phyloP scores from a whole-genome alignment of 2,888 invertebrate genomes.

The Drosophila buzzatii region DNA sequence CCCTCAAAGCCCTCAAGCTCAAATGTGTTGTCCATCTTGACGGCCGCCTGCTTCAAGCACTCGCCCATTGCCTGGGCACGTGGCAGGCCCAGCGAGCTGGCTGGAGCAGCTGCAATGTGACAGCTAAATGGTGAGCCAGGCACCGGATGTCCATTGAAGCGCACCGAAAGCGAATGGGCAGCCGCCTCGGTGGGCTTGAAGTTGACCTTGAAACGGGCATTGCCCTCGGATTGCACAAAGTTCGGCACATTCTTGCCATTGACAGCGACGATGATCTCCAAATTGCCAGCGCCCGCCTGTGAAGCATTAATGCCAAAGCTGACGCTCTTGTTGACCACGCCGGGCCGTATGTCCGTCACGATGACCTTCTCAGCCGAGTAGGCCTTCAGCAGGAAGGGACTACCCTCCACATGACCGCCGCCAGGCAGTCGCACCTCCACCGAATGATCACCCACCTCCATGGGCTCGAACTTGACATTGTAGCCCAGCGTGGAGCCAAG shows the following conservation, averaged over 20 bases:
- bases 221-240: slow-evolving; percentile 98
- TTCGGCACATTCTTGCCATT: slow-evolving; percentile 98
- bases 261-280: slow-evolving; percentile 98
- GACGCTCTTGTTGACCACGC: slow-evolving; percentile 95
- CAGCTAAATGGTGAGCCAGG: slow-evolving; percentile 98
- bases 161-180: slow-evolving; percentile 95
- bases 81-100: slow-evolving; percentile 86
- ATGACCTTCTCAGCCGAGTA: slow-evolving; percentile 98
- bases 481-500: slow-evolving; percentile 84
- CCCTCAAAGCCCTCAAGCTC: slow-evolving; percentile 87
- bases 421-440: slow-evolving; percentile 90
- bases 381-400: slow-evolving; percentile 97
- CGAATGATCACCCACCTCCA: slow-evolving; percentile 97
- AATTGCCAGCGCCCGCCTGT: slow-evolving; percentile 96
- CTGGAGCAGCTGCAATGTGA: slow-evolving; percentile 88
- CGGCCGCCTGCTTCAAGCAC: slow-evolving; percentile 84
- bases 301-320: slow-evolving; percentile 96
- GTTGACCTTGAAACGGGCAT: slow-evolving; percentile 96
- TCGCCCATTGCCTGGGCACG: slow-evolving; percentile 86
- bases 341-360: slow-evolving; percentile 96
- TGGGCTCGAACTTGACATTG: slow-evolving; percentile 91
- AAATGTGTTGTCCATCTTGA: slow-evolving; percentile 86
- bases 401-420: slow-evolving; percentile 95
- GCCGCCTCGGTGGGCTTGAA: slow-evolving; percentile 98
- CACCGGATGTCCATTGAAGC: slow-evolving; percentile 91